phyloP scores from a whole-genome alignment of 2,888 invertebrate species.

The Limenitis camilla region DNA sequence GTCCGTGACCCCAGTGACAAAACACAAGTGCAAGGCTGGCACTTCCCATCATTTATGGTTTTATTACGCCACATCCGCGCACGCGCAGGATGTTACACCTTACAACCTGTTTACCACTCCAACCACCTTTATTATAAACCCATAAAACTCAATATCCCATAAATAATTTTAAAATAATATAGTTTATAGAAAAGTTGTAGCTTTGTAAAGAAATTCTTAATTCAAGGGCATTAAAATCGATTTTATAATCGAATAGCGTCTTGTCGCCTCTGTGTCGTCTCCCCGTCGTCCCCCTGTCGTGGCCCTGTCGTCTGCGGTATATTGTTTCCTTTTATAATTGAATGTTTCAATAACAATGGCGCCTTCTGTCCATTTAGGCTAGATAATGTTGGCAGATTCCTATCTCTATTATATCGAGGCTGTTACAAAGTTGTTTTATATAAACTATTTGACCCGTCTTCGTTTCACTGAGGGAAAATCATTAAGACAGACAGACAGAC shows the following conservation, averaged over 20 bases:
- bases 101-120: slow-evolving; percentile 20
- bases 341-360: slow-evolving; percentile 24
- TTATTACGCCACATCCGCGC: slow-evolving; percentile 56
- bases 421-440: background rate
- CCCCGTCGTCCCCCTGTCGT: slow-evolving; percentile 22
- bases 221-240: slow-evolving; percentile 16
- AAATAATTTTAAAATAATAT: slow-evolving; percentile 1
- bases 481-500: no score
- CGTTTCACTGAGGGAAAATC: background rate
- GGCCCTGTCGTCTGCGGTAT: slow-evolving; percentile 24
- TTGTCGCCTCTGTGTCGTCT: slow-evolving; percentile 13
- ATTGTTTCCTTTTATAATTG: slow-evolving; percentile 31
- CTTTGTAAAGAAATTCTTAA: slow-evolving; percentile 16
- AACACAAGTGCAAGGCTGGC: slow-evolving; percentile 19
- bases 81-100: slow-evolving; percentile 49
- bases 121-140: slow-evolving; percentile 8
- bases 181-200: slow-evolving; percentile 15
- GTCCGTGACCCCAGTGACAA: slow-evolving; percentile 3
- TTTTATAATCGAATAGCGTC: slow-evolving; percentile 14
- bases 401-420: background rate
- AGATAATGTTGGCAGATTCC: slow-evolving; percentile 8
- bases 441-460: background rate
- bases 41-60: slow-evolving; percentile 30
- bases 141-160: slow-evolving; percentile 27
- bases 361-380: slow-evolving; percentile 20